Conservation (phyloP, 2,888 invertebrate genomes). For the Limenitis camilla region DNA sequence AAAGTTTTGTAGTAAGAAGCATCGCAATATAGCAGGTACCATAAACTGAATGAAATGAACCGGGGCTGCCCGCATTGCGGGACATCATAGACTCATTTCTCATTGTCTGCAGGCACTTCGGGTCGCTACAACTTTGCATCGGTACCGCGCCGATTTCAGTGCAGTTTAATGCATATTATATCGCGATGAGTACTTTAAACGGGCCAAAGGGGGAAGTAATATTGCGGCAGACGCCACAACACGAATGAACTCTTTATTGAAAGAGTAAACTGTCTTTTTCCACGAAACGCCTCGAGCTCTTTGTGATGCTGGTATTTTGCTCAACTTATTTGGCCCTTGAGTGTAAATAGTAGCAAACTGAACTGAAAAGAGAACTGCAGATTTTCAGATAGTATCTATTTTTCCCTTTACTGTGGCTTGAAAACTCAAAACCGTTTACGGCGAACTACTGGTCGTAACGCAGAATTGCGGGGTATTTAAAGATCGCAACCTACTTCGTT, state of each 20-base stretch:
- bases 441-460: neutral
- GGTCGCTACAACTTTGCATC: conserved; percentile 53
- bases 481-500: conserved; percentile 40
- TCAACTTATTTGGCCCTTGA: conserved; percentile 60
- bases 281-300: conserved; percentile 54
- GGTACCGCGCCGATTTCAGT: conserved; percentile 40
- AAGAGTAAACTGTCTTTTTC: conserved; percentile 71
- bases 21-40: conserved; percentile 45
- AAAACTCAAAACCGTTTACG: conserved; percentile 41
- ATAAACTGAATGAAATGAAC: conserved; percentile 66
- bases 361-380: conserved; percentile 46
- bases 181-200: conserved; percentile 64
- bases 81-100: conserved; percentile 67
- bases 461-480: conserved; percentile 35
- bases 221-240: conserved; percentile 50
- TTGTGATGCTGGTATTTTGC: conserved; percentile 56
- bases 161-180: conserved; percentile 74
- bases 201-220: conserved; percentile 60
- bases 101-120: conserved; percentile 56
- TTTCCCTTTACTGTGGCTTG: conserved; percentile 40
- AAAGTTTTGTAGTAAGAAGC: conserved; percentile 59
- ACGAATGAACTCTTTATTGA: conserved; percentile 62
- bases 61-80: conserved; percentile 63
- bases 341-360: conserved; percentile 61
- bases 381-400: conserved; percentile 47